phyloP scores from a whole-genome alignment of 2,113 vertebrate genomes.

The Amblyopsis rosae region DNA sequence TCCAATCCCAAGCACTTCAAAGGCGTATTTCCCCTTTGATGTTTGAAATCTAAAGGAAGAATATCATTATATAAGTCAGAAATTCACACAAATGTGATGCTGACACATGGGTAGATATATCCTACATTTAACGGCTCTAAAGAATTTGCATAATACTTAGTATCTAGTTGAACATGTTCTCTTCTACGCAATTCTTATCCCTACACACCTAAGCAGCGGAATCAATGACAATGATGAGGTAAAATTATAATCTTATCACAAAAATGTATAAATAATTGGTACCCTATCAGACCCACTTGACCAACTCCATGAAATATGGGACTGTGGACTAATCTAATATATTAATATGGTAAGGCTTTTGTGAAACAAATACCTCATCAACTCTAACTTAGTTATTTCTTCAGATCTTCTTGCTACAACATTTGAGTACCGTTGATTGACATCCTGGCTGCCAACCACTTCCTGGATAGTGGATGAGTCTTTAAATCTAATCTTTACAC shows the following conservation, averaged over 20 bases:
- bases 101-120: constrained; percentile 53
- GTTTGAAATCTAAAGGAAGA: constrained; percentile 73
- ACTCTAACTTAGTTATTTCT: not conserved
- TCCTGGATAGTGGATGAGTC: not conserved
- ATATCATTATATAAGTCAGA: constrained; percentile 74
- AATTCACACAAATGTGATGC: constrained; percentile 66
- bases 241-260: too few relatives aligned
- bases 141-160: constrained; percentile 8
- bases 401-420: not conserved
- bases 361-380: not conserved
- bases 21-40: constrained; percentile 79
- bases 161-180: too few relatives aligned
- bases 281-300: too few relatives aligned
- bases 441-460: constrained; percentile 22
- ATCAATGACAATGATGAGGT: too few relatives aligned
- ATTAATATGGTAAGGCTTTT: not conserved
- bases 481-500: constrained; percentile 12
- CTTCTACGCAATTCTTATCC: too few relatives aligned
- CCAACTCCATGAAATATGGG: not conserved
- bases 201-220: too few relatives aligned
- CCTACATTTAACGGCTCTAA: constrained; percentile 53
- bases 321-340: not conserved
- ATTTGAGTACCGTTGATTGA: constrained; percentile 28
- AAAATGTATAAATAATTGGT: too few relatives aligned
- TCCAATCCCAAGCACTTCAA: constrained; percentile 82